phyloP scores from a whole-genome alignment of 2,797 vertebrate genomes.

The Channa striata region DNA sequence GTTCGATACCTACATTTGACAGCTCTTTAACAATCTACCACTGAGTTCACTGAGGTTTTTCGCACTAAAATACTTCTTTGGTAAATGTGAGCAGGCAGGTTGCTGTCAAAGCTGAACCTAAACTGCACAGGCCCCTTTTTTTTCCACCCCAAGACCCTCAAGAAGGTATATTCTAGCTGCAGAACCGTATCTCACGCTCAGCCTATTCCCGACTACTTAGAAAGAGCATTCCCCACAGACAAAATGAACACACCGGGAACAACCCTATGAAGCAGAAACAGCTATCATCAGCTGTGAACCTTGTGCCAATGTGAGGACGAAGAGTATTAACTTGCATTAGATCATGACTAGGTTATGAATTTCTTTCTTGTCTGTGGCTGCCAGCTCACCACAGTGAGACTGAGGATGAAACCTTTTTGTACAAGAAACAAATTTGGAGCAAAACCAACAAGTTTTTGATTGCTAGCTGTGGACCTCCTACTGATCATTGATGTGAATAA shows the following conservation, averaged over 20 bases:
- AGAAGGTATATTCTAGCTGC: slow-evolving; percentile 34
- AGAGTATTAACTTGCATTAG: slow-evolving; percentile 46
- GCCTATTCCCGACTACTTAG: slow-evolving; percentile 36
- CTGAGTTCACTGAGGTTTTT: slow-evolving; percentile 29
- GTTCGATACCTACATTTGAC: slow-evolving; percentile 24
- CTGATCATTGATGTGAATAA: slow-evolving; percentile 57
- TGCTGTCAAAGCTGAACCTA: slow-evolving; percentile 44
- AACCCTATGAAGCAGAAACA: slow-evolving; percentile 44
- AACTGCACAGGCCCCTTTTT: slow-evolving; percentile 10
- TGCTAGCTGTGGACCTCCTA: slow-evolving; percentile 41
- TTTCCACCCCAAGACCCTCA: slow-evolving; percentile 18
- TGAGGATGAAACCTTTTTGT: slow-evolving; percentile 41
- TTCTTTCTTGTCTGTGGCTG: slow-evolving; percentile 20
- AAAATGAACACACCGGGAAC: slow-evolving; percentile 44
- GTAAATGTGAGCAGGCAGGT: slow-evolving; percentile 29
- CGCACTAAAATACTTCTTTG: slow-evolving; percentile 23
- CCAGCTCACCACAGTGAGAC: slow-evolving; percentile 20
- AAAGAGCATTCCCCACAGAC: slow-evolving; percentile 46
- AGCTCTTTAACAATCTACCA: slow-evolving; percentile 42
- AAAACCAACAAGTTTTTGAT: slow-evolving; percentile 55
- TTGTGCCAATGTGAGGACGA: slow-evolving; percentile 37
- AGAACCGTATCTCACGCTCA: slow-evolving; percentile 43
- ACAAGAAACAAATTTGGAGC: slow-evolving; percentile 42
- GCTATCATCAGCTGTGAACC: slow-evolving; percentile 47
- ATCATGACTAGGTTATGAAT: slow-evolving; percentile 33